phyloP scores from a whole-genome alignment of 2,113 vertebrate species.

The Clarias magur region DNA sequence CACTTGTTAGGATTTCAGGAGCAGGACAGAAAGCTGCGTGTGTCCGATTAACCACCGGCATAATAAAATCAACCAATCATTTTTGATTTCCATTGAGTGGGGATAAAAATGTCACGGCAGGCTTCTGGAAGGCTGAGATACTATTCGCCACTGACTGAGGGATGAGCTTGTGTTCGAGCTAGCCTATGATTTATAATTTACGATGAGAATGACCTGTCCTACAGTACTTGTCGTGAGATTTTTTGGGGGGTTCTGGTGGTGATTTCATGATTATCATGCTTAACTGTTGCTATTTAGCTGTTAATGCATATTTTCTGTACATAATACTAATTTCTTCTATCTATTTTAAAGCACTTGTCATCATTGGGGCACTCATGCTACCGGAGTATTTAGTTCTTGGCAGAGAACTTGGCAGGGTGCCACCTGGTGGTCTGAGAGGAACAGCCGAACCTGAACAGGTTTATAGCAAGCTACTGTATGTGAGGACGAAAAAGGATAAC shows the following conservation, averaged over 20 bases:
- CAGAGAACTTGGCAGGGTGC: neutral
- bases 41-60: neutral
- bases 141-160: neutral
- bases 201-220: neutral
- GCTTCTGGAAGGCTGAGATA: slow-evolving; percentile 8
- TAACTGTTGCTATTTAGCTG: neutral
- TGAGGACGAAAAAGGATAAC: neutral
- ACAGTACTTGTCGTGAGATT: neutral
- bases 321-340: neutral
- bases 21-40: neutral
- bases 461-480: neutral
- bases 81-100: neutral
- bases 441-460: neutral
- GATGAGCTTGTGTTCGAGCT: neutral
- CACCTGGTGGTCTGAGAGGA: neutral
- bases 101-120: neutral
- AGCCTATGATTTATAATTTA: neutral
- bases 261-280: neutral
- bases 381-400: neutral
- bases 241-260: neutral
- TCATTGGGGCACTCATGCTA: neutral
- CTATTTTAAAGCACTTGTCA: neutral
- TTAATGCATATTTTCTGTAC: neutral
- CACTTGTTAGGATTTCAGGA: neutral
- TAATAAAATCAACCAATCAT: slow-evolving; percentile 12